phyloP scores from a whole-genome alignment of 2,113 vertebrate species.

The Oriolus oriolus region DNA sequence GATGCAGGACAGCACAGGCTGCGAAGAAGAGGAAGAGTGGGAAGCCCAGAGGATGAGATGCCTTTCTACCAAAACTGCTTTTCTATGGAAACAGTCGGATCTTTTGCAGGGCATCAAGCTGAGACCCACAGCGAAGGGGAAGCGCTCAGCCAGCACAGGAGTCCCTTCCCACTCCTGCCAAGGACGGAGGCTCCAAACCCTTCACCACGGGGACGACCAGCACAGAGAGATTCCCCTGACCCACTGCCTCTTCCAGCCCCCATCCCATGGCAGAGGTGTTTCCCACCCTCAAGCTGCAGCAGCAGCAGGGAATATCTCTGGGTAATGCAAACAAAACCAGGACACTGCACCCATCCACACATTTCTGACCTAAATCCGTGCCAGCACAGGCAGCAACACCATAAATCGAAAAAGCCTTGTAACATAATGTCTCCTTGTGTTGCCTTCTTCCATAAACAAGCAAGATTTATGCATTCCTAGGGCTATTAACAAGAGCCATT shows the following conservation, averaged over 20 bases:
- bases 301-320: fast-evolving
- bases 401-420: neutral
- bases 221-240: neutral
- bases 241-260: neutral
- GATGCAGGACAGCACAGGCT: neutral
- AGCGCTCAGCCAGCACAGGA: neutral
- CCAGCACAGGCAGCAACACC: neutral
- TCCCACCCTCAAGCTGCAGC: neutral
- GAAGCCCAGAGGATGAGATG: neutral
- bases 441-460: slow-evolving; percentile 55
- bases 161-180: neutral
- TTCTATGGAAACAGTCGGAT: neutral
- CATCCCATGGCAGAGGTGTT: neutral
- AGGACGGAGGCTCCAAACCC: fast-evolving
- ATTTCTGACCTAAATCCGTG: neutral
- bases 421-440: neutral
- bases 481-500: slow-evolving; percentile 48
- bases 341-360: neutral
- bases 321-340: neutral
- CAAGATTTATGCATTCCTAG: slow-evolving; percentile 49
- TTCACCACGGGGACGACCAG: fast-evolving
- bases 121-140: neutral
- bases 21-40: neutral
- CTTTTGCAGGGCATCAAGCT: neutral
- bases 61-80: neutral